Evolutionary conservation across 2,888 invertebrate species (phyloP).

Genomic region (Mactromeris polynyma): DNA sequence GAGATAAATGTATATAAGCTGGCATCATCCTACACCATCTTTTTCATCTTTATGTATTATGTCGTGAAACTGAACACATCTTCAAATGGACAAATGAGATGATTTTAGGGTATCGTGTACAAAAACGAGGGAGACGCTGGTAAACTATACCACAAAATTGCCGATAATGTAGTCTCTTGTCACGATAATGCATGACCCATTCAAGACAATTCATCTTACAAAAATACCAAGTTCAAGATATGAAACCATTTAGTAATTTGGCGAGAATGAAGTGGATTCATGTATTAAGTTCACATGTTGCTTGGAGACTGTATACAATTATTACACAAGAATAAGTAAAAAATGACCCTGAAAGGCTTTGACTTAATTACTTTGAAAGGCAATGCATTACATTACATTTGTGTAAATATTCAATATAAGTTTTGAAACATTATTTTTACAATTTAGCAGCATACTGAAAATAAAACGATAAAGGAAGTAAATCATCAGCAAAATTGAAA

Average conservation of each 20-base stretch:
- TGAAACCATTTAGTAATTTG: background rate
- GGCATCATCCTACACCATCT: slow-evolving; percentile 4
- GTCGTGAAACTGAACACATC: slow-evolving; percentile 26
- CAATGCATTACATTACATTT: no score
- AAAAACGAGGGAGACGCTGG: background rate
- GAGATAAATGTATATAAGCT: background rate
- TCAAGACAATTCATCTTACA: background rate
- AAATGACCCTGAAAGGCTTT: no score
- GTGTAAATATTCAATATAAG: no score
- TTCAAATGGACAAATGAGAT: slow-evolving; percentile 28
- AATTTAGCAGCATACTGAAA: no score
- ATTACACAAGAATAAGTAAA: no score
- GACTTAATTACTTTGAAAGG: no score
- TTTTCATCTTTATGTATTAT: slow-evolving; percentile 27
- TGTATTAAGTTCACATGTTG: no score
- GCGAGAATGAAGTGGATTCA: background rate
- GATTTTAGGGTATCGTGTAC: slow-evolving; percentile 14
- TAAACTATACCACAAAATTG: slow-evolving; percentile 24
- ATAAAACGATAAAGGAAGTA: no score
- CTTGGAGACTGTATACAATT: no score
- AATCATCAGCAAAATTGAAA: no score
- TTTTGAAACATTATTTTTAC: no score
- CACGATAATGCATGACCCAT: slow-evolving; percentile 15
- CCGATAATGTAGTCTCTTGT: slow-evolving; percentile 12
- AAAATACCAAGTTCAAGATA: background rate